Conservation (phyloP, 64 coral and sea anemone genomes). For the Anthopleura sola region DNA sequence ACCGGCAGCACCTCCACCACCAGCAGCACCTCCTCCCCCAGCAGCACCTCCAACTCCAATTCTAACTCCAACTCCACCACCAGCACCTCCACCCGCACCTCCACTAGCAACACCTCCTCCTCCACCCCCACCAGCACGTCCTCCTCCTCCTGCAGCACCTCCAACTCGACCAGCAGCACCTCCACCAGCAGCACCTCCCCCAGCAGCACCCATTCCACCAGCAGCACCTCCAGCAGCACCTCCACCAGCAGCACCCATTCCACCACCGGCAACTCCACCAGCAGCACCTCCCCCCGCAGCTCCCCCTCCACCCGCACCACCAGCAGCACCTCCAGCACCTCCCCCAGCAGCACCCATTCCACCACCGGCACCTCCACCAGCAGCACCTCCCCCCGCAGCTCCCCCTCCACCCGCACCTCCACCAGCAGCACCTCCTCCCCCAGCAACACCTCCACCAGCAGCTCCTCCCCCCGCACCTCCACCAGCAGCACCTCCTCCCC, state of each 20-base stretch:
- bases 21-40: conserved; percentile 31
- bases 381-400: neutral
- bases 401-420: conserved; percentile 26
- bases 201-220: conserved; percentile 13
- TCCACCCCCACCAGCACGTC: conserved; percentile 5
- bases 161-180: conserved; percentile 16
- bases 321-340: neutral
- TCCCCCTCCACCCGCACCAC: conserved; percentile 1
- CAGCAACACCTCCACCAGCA: conserved; percentile 6
- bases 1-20: neutral
- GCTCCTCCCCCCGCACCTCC: conserved; percentile 12
- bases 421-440: conserved; percentile 25
- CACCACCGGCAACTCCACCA: conserved; percentile 7
- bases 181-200: conserved; percentile 1
- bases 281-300: too few relatives aligned
- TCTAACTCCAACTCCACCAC: neutral
- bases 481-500: conserved; percentile 7
- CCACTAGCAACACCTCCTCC: neutral
- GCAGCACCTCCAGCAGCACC: neutral
- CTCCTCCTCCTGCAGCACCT: neutral
- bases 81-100: neutral
- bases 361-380: conserved; percentile 16
- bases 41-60: neutral
- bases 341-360: conserved; percentile 27
- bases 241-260: neutral